Evolutionary conservation across 2,113 vertebrate genomes (phyloP), one percentile per base, ranked within the genome.

Genomic region (Cyprinus carpio): DNA sequence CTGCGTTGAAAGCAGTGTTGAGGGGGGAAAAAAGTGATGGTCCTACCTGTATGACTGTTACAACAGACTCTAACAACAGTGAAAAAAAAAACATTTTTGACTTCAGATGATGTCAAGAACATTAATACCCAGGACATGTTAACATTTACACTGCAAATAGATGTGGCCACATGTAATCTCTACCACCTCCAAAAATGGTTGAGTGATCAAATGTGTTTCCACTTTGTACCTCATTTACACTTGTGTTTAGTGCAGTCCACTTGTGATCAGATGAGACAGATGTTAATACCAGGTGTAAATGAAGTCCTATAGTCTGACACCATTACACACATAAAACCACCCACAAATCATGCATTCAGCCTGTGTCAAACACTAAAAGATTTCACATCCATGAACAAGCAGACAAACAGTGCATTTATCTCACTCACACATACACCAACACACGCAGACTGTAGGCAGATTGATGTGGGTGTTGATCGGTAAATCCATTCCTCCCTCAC

Each of bases 401-500:
- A 78, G 31, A 85, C 64, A 71, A 64, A 80, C 83, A 84, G 64
- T 71, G 78, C 16, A 46, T 34, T 27, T 20, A 40, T 62, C 69
- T 56, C 11, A n/a, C 58, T 62, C 51, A 75, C 23, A 77, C 69
- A 23, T 84, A 58, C 78, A 56, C 67, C 4, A 64, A 67, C 82
- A 86, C 88, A 85, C 67, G 27, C 37, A 23, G 56, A 69, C 31
- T 58, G 25, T 23, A 43, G 2, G 65, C n/a, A 87, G 89, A 91
- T 78, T 90, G 89, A 91, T 81, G 83, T 40, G 58, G 43, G 82
- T 51, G 82, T 79, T 87, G 93, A 96, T 96, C 95, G 94, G 95
- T 96, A 95, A 91, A 94, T 95, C 94, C 95, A 79, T 51, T 40
- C 40, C 95, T 95, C 94, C 93, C 95, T 95, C 91, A 94, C 93